phyloP scores from a whole-genome alignment of 1,140 invertebrate genomes.

The Latrodectus geometricus region DNA sequence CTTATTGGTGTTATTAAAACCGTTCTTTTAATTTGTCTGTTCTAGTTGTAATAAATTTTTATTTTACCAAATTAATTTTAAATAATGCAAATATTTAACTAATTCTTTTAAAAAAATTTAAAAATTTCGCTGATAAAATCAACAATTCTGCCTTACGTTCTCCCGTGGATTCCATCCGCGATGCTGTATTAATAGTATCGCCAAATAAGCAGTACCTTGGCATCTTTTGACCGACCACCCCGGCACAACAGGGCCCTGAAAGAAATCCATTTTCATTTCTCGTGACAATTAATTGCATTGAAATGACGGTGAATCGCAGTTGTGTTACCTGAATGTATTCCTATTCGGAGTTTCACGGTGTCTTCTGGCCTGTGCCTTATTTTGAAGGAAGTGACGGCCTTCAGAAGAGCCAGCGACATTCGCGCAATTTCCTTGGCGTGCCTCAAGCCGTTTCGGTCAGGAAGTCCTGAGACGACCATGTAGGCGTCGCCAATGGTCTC shows the following conservation, averaged over 20 bases:
- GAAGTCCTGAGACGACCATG: conserved; percentile 74
- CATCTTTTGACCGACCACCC: conserved; percentile 92
- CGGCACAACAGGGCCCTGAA: conserved; percentile 85
- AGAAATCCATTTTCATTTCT: neutral
- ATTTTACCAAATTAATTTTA: too few species aligned
- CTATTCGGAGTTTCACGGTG: conserved; percentile 87
- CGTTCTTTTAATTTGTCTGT: too few species aligned
- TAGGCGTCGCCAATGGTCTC: conserved; percentile 91
- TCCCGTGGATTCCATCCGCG: conserved; percentile 83
- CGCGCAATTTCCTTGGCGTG: conserved; percentile 91
- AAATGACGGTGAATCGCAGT: conserved; percentile 68
- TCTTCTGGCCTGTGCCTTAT: conserved; percentile 87
- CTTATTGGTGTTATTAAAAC: too few species aligned
- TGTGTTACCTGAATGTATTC: conserved; percentile 79
- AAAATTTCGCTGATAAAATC: neutral
- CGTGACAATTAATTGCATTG: neutral
- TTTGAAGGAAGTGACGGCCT: conserved; percentile 85
- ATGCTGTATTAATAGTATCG: conserved; percentile 86
- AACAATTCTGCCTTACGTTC: conserved; percentile 72
- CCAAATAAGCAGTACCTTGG: conserved; percentile 93
- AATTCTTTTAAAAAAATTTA: too few species aligned
- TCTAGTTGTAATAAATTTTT: too few species aligned
- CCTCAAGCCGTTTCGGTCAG: conserved; percentile 82
- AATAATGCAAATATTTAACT: neutral
- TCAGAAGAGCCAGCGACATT: conserved; percentile 87